phyloP scores from a whole-genome alignment of 2,797 vertebrate species.

The Cygnus olor region DNA sequence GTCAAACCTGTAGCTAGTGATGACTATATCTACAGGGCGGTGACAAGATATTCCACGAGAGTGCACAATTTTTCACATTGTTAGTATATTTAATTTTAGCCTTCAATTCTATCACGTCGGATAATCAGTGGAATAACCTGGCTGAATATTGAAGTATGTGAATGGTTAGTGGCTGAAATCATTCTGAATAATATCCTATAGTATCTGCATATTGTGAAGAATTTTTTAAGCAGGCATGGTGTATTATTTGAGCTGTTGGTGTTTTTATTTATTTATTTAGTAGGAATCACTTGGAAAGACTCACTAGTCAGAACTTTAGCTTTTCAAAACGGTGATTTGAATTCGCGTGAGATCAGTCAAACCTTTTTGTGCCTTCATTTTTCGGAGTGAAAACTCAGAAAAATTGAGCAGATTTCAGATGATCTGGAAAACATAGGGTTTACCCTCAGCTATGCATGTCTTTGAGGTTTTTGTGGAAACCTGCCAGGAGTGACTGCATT shows the following conservation, averaged over 20 bases:
- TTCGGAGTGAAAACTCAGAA: not conserved
- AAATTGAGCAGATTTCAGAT: not conserved
- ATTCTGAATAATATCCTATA: not conserved
- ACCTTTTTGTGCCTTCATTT: not conserved
- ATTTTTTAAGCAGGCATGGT: not conserved
- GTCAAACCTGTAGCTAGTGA: not conserved
- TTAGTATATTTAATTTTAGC: not conserved
- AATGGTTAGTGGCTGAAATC: not conserved
- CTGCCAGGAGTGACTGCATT: not conserved
- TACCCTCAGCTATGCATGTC: not conserved
- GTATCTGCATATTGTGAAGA: not conserved
- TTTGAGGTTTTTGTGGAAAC: slow-evolving; percentile 12
- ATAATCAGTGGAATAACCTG: not conserved
- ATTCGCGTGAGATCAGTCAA: not conserved
- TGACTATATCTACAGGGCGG: not conserved
- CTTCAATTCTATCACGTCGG: not conserved
- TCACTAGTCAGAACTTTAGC: not conserved
- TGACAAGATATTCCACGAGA: not conserved
- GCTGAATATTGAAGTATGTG: not conserved
- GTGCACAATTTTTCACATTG: not conserved
- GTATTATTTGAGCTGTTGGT: not conserved
- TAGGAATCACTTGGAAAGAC: not conserved
- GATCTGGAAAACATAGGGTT: not conserved
- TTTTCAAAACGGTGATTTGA: not conserved
- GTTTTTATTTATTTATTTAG: not conserved